Conservation (phyloP, 2,888 invertebrate genomes). For the Therioaphis trifolii region DNA sequence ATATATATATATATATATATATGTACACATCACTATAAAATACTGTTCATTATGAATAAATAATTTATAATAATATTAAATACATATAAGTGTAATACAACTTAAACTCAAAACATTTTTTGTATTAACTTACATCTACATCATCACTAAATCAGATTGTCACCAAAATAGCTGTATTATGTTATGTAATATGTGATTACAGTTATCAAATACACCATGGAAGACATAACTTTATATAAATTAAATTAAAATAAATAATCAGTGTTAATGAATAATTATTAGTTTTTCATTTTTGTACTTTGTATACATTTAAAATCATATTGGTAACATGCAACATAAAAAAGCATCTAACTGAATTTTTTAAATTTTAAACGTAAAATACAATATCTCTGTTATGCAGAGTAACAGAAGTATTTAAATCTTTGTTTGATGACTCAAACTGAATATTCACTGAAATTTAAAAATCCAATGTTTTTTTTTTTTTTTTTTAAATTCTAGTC, state of each 20-base stretch:
- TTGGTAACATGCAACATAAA: conserved; percentile 44
- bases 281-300: conserved; percentile 34
- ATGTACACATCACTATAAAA: neutral
- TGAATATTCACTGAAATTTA: no score
- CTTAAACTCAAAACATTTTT: neutral
- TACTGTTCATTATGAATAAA: conserved; percentile 15
- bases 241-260: neutral
- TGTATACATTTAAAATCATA: conserved; percentile 9
- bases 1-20: neutral
- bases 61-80: conserved; percentile 12
- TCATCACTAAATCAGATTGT: conserved; percentile 49
- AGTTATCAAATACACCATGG: neutral
- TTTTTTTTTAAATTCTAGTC: neutral
- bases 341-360: neutral
- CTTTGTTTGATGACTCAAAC: no score
- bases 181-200: neutral
- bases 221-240: conserved; percentile 37
- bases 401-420: no score
- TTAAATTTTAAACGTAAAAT: neutral
- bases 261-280: neutral
- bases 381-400: neutral
- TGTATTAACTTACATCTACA: conserved; percentile 14
- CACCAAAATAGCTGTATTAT: conserved; percentile 13
- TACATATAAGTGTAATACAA: neutral
- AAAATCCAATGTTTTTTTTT: no score